phyloP scores from a whole-genome alignment of 2,888 invertebrate species.

The Aquatica leii region DNA sequence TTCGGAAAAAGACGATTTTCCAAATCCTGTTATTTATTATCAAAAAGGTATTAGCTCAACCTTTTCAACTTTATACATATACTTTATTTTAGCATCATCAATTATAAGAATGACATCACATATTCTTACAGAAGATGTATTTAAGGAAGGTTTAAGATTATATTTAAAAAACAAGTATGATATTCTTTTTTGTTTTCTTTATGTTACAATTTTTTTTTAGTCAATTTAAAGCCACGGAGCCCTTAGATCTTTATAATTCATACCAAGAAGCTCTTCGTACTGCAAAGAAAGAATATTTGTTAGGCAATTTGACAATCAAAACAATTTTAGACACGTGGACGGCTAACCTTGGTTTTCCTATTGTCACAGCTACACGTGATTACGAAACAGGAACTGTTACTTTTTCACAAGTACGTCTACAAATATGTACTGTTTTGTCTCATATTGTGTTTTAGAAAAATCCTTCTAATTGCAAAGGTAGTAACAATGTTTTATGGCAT shows the following conservation, averaged over 20 bases:
- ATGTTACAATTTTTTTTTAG: too few species aligned
- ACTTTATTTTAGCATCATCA: background rate
- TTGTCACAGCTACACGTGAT: conserved; percentile 26
- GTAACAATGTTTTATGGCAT: conserved; percentile 15
- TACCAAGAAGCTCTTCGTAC: conserved; percentile 44
- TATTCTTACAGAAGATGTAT: conserved; percentile 15
- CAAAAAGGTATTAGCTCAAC: conserved; percentile 7
- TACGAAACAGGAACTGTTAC: conserved; percentile 21
- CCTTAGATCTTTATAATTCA: conserved; percentile 50
- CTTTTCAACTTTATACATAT: background rate
- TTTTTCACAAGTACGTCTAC: conserved; percentile 14
- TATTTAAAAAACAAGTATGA: conserved; percentile 14
- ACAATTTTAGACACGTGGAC: conserved; percentile 27
- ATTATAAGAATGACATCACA: conserved; percentile 13
- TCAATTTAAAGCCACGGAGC: conserved; percentile 42
- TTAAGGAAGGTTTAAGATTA: conserved; percentile 10
- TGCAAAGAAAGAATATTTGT: background rate
- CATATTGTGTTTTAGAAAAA: background rate
- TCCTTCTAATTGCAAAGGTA: background rate
- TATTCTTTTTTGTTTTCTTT: too few species aligned
- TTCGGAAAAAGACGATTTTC: conserved; percentile 65
- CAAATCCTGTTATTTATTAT: conserved; percentile 33
- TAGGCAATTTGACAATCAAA: conserved; percentile 6
- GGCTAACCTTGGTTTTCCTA: conserved; percentile 24
- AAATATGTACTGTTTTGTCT: background rate